Conservation (phyloP, 2,888 invertebrate species). For the Nemoura dubitans region DNA sequence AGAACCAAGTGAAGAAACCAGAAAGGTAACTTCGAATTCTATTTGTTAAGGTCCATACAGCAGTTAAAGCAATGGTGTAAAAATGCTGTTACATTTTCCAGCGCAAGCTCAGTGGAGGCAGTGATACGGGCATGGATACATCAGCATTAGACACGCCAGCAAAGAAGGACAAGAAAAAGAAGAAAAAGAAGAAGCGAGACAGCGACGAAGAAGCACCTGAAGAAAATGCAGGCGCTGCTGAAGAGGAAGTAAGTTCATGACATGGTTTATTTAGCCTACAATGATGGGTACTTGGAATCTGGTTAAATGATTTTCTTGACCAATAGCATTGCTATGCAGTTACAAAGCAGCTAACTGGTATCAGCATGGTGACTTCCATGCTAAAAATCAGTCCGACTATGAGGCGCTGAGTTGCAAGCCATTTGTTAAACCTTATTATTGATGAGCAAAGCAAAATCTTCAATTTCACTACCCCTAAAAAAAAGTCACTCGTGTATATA, state of each 20-base stretch:
- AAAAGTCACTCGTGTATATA: too few relatives aligned
- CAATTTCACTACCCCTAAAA: too few relatives aligned
- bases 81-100: not conserved
- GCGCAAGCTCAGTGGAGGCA: conserved; percentile 45
- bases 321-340: too few relatives aligned
- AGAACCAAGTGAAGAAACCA: not conserved
- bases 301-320: not conserved
- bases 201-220: conserved; percentile 53
- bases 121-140: conserved; percentile 1
- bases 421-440: too few relatives aligned
- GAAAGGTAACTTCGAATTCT: not conserved
- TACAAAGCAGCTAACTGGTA: too few relatives aligned
- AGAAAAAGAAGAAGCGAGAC: conserved; percentile 55
- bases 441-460: too few relatives aligned
- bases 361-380: too few relatives aligned
- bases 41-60: not conserved
- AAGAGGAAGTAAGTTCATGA: conserved; percentile 46
- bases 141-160: not conserved
- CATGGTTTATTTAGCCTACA: too few relatives aligned
- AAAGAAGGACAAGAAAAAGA: conserved; percentile 57
- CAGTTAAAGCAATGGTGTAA: not conserved
- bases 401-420: too few relatives aligned
- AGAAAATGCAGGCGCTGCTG: conserved; percentile 59
- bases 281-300: too few relatives aligned
- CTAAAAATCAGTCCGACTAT: too few relatives aligned